Percentiles rank a stretch among this genome's conserved stretches.
Conservation (phyloP, 2,888 invertebrate species). For the Meganola albula region DNA sequence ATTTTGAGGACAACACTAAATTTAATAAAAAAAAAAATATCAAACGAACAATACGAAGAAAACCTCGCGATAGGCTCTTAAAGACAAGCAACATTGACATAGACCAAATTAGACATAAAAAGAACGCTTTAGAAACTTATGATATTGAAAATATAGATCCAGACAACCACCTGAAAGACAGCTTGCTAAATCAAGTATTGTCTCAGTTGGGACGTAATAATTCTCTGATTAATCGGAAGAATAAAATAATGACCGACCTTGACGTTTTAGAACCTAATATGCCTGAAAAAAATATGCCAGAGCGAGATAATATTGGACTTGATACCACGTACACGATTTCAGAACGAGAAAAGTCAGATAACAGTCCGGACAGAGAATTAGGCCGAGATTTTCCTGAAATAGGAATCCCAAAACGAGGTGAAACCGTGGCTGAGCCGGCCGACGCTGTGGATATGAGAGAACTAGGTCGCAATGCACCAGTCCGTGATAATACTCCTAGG, state of each 20-base stretch:
- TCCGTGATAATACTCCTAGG: background rate
- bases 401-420: background rate
- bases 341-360: too few species aligned
- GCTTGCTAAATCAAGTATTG: too few species aligned
- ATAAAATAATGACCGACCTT: background rate
- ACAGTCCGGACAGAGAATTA: too few species aligned
- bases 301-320: too few species aligned
- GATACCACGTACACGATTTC: too few species aligned
- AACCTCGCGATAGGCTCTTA: constrained; percentile 41
- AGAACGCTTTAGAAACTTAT: background rate
- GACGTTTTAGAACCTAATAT: background rate
- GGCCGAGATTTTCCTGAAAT: background rate
- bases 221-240: too few species aligned
- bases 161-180: background rate
- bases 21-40: constrained; percentile 28
- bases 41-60: constrained; percentile 39
- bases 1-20: constrained; percentile 28
- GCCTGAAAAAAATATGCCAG: background rate
- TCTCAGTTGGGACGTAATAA: too few species aligned
- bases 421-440: background rate
- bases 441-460: too few species aligned
- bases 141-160: background rate
- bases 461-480: background rate
- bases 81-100: constrained; percentile 17
- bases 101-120: constrained; percentile 1